Percentiles rank a stretch among this genome's conserved stretches.
Evolutionary conservation across 2,113 vertebrate genomes (phyloP).

Genomic region (Halichoeres trimaculatus): DNA sequence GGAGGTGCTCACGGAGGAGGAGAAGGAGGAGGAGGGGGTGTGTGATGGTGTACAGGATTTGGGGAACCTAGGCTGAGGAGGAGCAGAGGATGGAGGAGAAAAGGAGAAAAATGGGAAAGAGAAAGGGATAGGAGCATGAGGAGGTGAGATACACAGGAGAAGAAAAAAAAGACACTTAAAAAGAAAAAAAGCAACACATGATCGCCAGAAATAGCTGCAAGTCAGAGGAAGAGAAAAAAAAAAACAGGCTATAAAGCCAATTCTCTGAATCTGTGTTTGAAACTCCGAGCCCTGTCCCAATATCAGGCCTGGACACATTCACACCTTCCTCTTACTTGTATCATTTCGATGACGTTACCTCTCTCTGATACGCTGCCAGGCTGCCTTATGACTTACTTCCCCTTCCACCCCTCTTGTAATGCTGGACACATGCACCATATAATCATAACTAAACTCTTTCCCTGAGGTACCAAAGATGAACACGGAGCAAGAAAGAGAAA

Average conservation of each 20-base stretch:
- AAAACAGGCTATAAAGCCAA: conserved; percentile 20
- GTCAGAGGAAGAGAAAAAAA: neutral
- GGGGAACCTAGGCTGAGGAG: conserved; percentile 44
- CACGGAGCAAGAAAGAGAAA: conserved; percentile 23
- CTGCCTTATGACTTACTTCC: conserved; percentile 57
- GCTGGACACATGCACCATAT: conserved; percentile 54
- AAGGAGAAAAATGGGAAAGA: conserved; percentile 7
- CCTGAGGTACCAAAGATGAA: conserved; percentile 36
- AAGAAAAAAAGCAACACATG: conserved; percentile 5
- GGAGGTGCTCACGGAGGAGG: conserved; percentile 61
- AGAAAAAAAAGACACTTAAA: neutral
- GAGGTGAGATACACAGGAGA: conserved; percentile 10
- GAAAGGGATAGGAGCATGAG: neutral
- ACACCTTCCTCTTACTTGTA: conserved; percentile 68
- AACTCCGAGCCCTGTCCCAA: conserved; percentile 13
- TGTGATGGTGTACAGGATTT: conserved; percentile 62
- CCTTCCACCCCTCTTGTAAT: conserved; percentile 51
- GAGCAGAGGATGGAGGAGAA: conserved; percentile 40
- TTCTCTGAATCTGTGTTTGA: conserved; percentile 17
- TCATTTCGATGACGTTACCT: conserved; percentile 70
- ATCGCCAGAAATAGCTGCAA: conserved; percentile 27
- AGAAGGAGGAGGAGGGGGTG: conserved; percentile 29
- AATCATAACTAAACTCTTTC: conserved; percentile 57
- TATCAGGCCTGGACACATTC: conserved; percentile 63
- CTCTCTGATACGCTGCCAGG: conserved; percentile 66